These are phyloP conservation scores for Lophotriccus pileatus DNA, from an alignment of 2,797 vertebrate genomes.

Conservation along the genomic window DNA sequence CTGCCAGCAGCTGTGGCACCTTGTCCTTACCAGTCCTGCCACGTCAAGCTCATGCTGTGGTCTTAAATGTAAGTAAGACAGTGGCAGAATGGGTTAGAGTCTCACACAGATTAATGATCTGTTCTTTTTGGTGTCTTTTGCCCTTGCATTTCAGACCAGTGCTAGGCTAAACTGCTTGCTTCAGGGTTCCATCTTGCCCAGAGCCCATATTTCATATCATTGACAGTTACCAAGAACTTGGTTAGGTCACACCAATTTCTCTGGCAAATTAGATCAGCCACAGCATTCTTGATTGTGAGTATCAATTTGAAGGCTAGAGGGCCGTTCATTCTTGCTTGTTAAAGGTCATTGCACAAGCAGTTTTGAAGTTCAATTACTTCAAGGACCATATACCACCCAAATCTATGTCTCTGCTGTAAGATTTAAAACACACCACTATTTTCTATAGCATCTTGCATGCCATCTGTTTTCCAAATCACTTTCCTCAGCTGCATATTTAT, in stretches of 20 bases:
- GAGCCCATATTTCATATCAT: accelerated
- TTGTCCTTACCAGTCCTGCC: neutral
- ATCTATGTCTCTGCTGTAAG: neutral
- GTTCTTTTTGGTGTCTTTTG: neutral
- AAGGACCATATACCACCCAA: neutral
- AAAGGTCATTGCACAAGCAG: neutral
- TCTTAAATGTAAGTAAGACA: neutral
- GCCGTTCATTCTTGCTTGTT: neutral
- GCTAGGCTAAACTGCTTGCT: neutral
- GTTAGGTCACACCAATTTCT: neutral
- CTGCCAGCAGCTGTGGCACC: neutral
- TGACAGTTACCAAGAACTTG: neutral
- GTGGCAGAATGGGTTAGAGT: neutral
- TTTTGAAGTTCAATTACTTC: conserved; percentile 20
- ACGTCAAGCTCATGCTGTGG: accelerated
- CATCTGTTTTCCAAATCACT: conserved; percentile 62
- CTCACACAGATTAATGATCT: neutral
- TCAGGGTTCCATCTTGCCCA: neutral
- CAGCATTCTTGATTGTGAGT: neutral
- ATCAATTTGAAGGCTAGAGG: neutral
- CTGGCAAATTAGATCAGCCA: neutral
- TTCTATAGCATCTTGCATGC: conserved; percentile 11
- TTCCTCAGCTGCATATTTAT: conserved; percentile 46
- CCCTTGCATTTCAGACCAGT: neutral
- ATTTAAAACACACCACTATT: neutral